Conservation (phyloP, 1,140 invertebrate species). For the Amphibalanus amphitrite region DNA sequence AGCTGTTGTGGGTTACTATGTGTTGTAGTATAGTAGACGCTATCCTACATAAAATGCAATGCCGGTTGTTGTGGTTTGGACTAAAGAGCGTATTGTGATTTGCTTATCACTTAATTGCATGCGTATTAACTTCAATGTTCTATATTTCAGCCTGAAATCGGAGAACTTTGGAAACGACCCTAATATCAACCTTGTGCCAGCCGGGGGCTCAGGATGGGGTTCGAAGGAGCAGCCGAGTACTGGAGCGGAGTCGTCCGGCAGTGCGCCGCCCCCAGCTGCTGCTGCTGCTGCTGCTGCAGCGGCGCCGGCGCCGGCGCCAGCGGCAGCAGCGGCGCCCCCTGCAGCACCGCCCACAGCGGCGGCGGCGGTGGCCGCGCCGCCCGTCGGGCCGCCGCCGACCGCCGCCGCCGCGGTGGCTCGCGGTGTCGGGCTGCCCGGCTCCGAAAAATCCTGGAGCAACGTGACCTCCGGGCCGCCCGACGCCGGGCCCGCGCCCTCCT, state of each 20-base stretch:
- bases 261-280: background rate
- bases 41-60: too few species aligned
- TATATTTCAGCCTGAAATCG: slow-evolving; percentile 70
- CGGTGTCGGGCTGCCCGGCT: background rate
- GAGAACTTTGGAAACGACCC: slow-evolving; percentile 63
- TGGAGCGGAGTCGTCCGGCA: background rate
- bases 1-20: too few species aligned
- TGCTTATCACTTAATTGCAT: too few species aligned
- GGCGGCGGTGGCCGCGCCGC: too few species aligned
- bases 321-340: background rate
- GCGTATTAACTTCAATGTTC: too few species aligned
- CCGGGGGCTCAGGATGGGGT: slow-evolving; percentile 53
- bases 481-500: background rate
- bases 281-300: background rate
- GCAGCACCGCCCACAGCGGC: background rate
- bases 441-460: background rate
- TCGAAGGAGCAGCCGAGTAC: slow-evolving; percentile 4
- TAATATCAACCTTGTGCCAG: slow-evolving; percentile 49
- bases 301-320: background rate
- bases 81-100: too few species aligned
- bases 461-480: background rate
- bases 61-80: too few species aligned
- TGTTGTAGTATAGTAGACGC: too few species aligned
- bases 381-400: too few species aligned
- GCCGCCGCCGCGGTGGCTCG: background rate